These are phyloP conservation scores for Caenorhabditis sp. DNA, from an alignment of 2,888 invertebrate species.

Conservation along the genomic window DNA sequence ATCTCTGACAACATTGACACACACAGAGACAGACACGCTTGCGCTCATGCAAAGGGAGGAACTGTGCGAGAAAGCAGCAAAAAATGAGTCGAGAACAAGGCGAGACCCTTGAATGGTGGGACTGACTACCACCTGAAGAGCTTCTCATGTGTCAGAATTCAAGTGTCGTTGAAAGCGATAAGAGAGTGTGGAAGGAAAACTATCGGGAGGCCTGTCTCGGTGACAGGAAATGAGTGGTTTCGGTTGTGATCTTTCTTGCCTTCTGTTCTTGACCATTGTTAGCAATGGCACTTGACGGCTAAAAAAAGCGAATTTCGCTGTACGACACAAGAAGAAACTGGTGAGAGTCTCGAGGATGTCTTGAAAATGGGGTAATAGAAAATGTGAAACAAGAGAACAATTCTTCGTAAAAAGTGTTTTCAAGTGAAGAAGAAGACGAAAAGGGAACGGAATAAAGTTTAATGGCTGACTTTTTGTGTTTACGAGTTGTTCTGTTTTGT, in stretches of 20 bases:
- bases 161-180: conserved; percentile 66
- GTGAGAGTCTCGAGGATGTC: no score
- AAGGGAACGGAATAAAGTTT: not conserved
- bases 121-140: conserved; percentile 45
- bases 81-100: conserved; percentile 62
- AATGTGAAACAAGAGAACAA: not conserved
- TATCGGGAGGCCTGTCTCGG: conserved; percentile 17
- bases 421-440: not conserved
- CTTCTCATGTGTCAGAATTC: conserved; percentile 66
- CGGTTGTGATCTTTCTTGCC: conserved; percentile 51
- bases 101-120: conserved; percentile 58
- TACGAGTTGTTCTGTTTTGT: not conserved
- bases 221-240: conserved; percentile 58
- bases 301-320: conserved; percentile 4
- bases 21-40: conserved; percentile 40
- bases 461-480: not conserved
- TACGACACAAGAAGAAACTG: not conserved
- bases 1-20: conserved; percentile 61
- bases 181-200: conserved; percentile 38
- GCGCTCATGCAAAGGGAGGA: conserved; percentile 18
- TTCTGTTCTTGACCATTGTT: conserved; percentile 57
- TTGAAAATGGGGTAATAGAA: not conserved
- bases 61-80: conserved; percentile 13
- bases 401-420: conserved; percentile 1
- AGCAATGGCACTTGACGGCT: conserved; percentile 45